A percentile compares a stretch with the other conserved stretches of the same genome.
These are phyloP conservation scores for Eurois occulta DNA, from an alignment of 2,888 invertebrate genomes.

Conservation along the genomic window DNA sequence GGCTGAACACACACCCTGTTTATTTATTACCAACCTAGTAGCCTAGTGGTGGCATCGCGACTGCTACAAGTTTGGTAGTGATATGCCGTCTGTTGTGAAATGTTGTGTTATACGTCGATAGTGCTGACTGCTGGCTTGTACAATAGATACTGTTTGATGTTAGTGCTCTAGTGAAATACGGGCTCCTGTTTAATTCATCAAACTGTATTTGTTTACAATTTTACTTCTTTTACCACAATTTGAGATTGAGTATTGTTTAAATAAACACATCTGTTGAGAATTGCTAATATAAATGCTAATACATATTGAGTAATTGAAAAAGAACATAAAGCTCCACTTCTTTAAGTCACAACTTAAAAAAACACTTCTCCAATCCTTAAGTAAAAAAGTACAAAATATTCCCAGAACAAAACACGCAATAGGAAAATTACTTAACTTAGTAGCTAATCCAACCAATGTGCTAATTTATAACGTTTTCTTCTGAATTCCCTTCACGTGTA, in stretches of 20 bases:
- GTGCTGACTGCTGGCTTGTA: slow-evolving; percentile 42
- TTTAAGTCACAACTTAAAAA: neutral
- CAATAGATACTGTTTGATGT: slow-evolving; percentile 51
- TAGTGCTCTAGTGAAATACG: slow-evolving; percentile 40
- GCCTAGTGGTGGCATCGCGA: slow-evolving; percentile 74
- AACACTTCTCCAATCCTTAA: neutral
- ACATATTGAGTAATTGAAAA: neutral
- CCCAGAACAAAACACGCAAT: slow-evolving; percentile 26
- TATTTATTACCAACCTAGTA: slow-evolving; percentile 86
- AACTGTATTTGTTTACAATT: slow-evolving; percentile 30
- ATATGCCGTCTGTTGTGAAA: slow-evolving; percentile 69
- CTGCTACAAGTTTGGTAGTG: slow-evolving; percentile 72
- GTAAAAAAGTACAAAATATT: neutral
- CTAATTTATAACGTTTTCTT: slow-evolving; percentile 50
- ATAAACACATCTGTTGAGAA: neutral
- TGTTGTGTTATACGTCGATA: slow-evolving; percentile 59
- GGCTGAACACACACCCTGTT: slow-evolving; percentile 86
- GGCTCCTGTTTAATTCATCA: slow-evolving; percentile 11
- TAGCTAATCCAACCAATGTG: slow-evolving; percentile 33
- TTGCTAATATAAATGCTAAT: neutral
- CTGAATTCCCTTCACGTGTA: slow-evolving; percentile 51
- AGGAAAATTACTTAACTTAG: slow-evolving; percentile 37
- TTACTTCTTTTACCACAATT: neutral
- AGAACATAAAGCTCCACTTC: neutral
- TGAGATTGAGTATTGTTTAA: neutral